Base-by-base conservation (phyloP, 2,797 vertebrate genomes). In the Muraenolepis orangiensis region DNA sequence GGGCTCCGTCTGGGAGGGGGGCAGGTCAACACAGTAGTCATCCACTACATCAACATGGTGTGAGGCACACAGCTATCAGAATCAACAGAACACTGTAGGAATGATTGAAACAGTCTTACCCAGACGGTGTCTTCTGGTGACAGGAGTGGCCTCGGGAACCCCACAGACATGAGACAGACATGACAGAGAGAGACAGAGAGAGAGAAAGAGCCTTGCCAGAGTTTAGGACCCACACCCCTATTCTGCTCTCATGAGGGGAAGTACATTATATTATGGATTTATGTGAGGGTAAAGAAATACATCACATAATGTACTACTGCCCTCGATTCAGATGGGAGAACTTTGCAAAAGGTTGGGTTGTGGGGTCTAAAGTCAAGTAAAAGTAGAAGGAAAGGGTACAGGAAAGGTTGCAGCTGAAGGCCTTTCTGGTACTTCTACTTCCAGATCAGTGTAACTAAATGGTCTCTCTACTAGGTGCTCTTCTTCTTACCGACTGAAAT, bases 1-100 rank as follows among this genome's bases (percentile, higher is more conserved):
- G 93, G 93, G 93, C 93, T 96, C 96, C 91, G 90, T 93, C 92
- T 95, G 94, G 95, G 94, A 96, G 95, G 95, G 96, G 93, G 95
- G 95, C 94, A 96, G 94, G 95, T 96, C 94, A 89, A 93, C 66
- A 85, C 46, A 83, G 57, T 75, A 46, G 74, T 84, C 75, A 82
- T 69, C 72, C 69, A n/a, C n/a, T n/a, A 85, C 61, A 87, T 38
- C 70, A 78, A 81, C 29, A 74, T 75, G 78, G 74, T 57, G n/a
- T 72, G 64, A 77, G 72, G 74, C 70, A 85, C 75, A 28, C 64
- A 30, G 64, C 29, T 30, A 11, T 66, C 10, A 57, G 20, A 7
- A 69, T 69, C 85, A 90, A 84, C 90, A 89, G 75, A 71, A 88
- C 88, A 89, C 78, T 64, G 32, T 40, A 66, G 64, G 80, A 86